These are phyloP conservation scores for Setipinna tenuifilis DNA, from an alignment of 2,797 vertebrate genomes.

Conservation along the genomic window DNA sequence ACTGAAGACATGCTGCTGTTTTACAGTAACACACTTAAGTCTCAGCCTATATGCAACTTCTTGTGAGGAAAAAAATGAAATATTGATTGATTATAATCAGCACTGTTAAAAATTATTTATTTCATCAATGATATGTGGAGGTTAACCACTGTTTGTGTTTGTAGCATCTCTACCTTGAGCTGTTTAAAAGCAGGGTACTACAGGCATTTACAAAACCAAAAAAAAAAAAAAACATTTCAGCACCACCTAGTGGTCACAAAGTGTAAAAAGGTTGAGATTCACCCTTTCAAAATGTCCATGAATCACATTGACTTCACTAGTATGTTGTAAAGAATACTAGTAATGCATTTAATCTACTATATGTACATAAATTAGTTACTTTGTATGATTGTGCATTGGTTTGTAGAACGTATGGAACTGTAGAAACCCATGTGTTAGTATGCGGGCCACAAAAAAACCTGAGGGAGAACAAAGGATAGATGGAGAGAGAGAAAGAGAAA, in stretches of 20 bases:
- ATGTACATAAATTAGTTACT: conserved; percentile 16
- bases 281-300: conserved; percentile 8
- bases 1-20: conserved; percentile 81
- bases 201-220: not conserved
- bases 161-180: conserved; percentile 2
- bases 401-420: not conserved
- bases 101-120: conserved; percentile 85
- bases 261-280: conserved; percentile 10
- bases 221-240: not conserved
- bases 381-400: not conserved
- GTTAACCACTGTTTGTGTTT: conserved; percentile 22
- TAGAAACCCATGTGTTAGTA: conserved; percentile 4
- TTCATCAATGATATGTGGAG: conserved; percentile 81
- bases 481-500: not conserved
- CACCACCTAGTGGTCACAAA: conserved; percentile 24
- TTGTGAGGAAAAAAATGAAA: conserved; percentile 35
- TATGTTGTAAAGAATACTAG: not conserved
- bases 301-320: conserved; percentile 20
- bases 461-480: not conserved
- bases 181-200: not conserved
- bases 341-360: not conserved
- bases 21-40: conserved; percentile 60
- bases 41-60: not conserved
- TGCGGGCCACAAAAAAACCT: not conserved
- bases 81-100: conserved; percentile 54